Conservation (phyloP, 2,888 invertebrate species). For the Omphaloscelis lunosa region DNA sequence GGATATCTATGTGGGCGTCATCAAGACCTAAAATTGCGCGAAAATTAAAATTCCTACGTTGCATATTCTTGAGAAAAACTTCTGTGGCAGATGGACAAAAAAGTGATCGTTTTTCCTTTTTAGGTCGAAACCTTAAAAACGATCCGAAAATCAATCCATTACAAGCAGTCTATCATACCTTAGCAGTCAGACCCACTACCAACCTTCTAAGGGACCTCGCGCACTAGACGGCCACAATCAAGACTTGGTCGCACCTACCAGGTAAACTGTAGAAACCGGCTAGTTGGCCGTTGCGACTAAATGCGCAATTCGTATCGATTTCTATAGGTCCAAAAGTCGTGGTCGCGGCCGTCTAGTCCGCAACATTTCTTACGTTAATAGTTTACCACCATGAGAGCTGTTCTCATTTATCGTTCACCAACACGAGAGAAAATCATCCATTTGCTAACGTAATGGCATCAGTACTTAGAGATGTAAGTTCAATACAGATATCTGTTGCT, state of each 20-base stretch:
- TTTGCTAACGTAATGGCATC: conserved; percentile 41
- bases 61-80: background rate
- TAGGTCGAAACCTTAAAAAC: background rate
- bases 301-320: no score
- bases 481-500: conserved; percentile 47
- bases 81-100: background rate
- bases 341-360: no score
- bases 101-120: background rate
- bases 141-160: background rate
- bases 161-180: background rate
- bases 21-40: no score
- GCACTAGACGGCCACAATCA: no score
- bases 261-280: no score
- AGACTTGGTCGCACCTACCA: no score
- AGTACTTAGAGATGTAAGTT: conserved; percentile 35
- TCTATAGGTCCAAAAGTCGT: no score
- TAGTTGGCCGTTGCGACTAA: no score
- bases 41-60: background rate
- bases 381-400: background rate
- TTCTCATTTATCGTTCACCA: conserved; percentile 12
- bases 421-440: conserved; percentile 22
- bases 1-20: background rate
- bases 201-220: background rate
- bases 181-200: no score
- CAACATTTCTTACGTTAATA: no score